Percentiles rank a stretch among this genome's conserved stretches.
These are phyloP conservation scores for Chromoteleia sp. DNA, from an alignment of 2,888 invertebrate species.

Conservation along the genomic window DNA sequence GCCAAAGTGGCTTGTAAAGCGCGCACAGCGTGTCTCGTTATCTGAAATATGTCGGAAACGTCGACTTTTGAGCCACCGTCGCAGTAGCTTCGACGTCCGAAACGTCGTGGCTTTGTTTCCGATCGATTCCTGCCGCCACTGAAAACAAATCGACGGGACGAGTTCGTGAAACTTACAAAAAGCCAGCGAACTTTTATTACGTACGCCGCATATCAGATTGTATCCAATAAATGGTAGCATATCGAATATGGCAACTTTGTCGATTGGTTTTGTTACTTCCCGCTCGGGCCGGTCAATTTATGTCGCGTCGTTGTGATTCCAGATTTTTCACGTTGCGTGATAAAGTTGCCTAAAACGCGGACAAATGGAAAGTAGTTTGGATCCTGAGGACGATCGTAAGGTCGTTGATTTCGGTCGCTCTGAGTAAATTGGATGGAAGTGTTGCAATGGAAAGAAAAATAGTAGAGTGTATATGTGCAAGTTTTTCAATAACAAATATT, in stretches of 20 bases:
- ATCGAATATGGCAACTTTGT: constrained; percentile 5
- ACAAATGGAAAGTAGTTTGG: not conserved
- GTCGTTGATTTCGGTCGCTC: not conserved
- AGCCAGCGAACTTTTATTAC: constrained; percentile 35
- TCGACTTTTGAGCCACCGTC: constrained; percentile 53
- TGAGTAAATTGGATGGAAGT: not conserved
- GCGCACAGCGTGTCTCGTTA: constrained; percentile 49
- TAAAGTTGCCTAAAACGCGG: not conserved
- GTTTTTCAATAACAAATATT: too few relatives aligned
- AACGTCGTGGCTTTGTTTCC: constrained; percentile 18
- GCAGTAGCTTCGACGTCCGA: constrained; percentile 17
- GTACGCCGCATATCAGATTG: constrained; percentile 2
- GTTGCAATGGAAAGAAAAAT: not conserved
- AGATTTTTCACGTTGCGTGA: constrained; percentile 4
- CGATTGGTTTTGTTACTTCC: constrained; percentile 21
- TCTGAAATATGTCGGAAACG: constrained; percentile 55
- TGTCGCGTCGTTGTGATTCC: constrained; percentile 19
- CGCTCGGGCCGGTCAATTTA: constrained; percentile 5
- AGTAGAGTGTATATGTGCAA: too few relatives aligned
- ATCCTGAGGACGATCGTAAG: not conserved
- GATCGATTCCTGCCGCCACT: constrained; percentile 39
- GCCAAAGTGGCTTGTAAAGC: constrained; percentile 52
- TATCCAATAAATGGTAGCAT: constrained; percentile 8
- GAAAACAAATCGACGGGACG: constrained; percentile 20
- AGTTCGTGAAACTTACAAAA: constrained; percentile 27